These are phyloP conservation scores for Phyto melanocephala DNA, from an alignment of 2,888 invertebrate genomes.

Conservation along the genomic window DNA sequence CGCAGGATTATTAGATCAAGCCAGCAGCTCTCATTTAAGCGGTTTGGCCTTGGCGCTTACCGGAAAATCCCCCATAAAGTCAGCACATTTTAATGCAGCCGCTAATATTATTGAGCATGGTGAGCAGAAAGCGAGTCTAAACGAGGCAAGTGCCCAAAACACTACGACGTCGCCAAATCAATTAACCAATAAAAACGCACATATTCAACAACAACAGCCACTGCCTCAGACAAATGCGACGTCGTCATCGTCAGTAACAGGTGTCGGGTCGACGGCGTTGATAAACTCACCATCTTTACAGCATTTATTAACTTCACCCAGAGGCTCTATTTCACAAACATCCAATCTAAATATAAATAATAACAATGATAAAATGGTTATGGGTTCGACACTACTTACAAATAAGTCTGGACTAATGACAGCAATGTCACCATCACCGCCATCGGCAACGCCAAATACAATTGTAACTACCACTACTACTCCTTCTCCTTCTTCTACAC, in stretches of 20 bases:
- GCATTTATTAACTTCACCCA: conserved; percentile 74
- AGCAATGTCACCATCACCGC: conserved; percentile 67
- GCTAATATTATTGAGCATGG: conserved; percentile 78
- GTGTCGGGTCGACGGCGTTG: conserved; percentile 51
- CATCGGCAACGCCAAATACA: conserved; percentile 65
- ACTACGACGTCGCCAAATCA: conserved; percentile 73
- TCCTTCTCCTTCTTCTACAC: conserved; percentile 71
- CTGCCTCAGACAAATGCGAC: conserved; percentile 52
- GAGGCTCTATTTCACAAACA: conserved; percentile 66
- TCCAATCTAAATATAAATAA: conserved; percentile 47
- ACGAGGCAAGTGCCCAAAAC: conserved; percentile 80
- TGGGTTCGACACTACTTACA: conserved; percentile 69
- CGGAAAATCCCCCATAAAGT: conserved; percentile 70
- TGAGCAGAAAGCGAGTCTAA: conserved; percentile 78
- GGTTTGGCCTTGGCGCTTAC: conserved; percentile 73
- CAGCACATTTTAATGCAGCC: conserved; percentile 69
- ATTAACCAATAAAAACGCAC: conserved; percentile 49
- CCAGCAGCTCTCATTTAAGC: conserved; percentile 72
- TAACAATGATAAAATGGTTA: conserved; percentile 68
- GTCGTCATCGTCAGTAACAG: conserved; percentile 59
- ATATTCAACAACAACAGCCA: conserved; percentile 28
- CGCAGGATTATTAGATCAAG: conserved; percentile 73
- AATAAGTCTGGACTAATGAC: conserved; percentile 59
- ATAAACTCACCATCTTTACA: conserved; percentile 69
- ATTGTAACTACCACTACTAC: conserved; percentile 78